Evolutionary conservation across 2,113 vertebrate genomes (phyloP), one percentile per base, ranked within the genome.

Genomic region (Embiotoca jacksoni): DNA sequence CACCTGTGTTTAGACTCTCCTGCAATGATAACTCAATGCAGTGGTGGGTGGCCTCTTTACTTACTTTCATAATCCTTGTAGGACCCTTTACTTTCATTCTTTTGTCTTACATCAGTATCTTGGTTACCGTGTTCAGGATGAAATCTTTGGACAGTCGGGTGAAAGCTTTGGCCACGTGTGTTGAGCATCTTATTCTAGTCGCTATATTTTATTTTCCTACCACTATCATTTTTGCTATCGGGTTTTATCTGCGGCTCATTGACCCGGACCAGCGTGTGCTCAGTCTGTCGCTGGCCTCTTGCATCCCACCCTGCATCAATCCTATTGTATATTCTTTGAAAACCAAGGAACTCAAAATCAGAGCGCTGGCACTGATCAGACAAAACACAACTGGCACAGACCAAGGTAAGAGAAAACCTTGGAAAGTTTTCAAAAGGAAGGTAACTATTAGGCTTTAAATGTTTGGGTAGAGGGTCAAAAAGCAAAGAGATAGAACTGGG

Each of bases 291-390:
- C 37, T 94, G 54, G 85, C 93, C 32, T 87, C 91, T 33, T 92
- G 89, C 41, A 41, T 94, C 30, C 89, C 93, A 15, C 93, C 93
- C 36, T 91, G 83, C 13, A 6, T 93, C 31, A 95, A 93, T 82
- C 94, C 93, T 6, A 81, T 94, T 35, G 54, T 95, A 0, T 95
- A 94, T 64, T 92, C 93, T 16, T 54, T 95, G 9, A 92, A 91
- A 82, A 95, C 93, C 13, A 92, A 90, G 85, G 90, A 88, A 23
- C 90, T 95, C 2, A 90, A 83, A 75, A 44, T 13, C 46, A 87
- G 80, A 78, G 70, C 56, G 0, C 3, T 81, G 62, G 50, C 32
- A 2, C 9, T 92, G 4, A 41, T 92, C 0, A 68, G 70, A 56
- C 88, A 70, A 70, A 36, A 23, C 23, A 23, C 23, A 23, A 23